These are phyloP conservation scores for Leuciscus idus DNA, from an alignment of 2,113 vertebrate genomes.

Conservation along the genomic window DNA sequence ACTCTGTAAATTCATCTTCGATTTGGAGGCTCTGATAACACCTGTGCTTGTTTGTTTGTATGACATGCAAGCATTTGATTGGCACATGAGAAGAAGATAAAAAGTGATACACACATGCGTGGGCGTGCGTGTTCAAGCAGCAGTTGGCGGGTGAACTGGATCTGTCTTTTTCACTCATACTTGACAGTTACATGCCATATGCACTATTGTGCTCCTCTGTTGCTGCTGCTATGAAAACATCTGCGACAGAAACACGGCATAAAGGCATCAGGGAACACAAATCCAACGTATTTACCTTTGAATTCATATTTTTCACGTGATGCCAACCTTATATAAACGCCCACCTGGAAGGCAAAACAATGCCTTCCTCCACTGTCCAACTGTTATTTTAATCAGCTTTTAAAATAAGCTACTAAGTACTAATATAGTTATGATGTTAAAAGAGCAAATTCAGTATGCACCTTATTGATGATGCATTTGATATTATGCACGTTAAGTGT, in stretches of 20 bases:
- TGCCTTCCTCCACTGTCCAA: not conserved
- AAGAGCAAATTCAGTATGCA: not conserved
- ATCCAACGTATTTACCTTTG: not conserved
- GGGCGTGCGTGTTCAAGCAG: conserved; percentile 11
- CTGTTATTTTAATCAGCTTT: not conserved
- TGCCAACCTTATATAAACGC: not conserved
- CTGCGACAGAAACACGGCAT: not conserved
- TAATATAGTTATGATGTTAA: not conserved
- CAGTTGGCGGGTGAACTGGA: not conserved
- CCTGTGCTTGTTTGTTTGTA: conserved; percentile 21
- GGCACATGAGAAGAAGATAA: not conserved
- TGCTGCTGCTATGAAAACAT: not conserved
- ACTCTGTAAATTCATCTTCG: conserved; percentile 33
- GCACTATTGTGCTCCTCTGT: not conserved
- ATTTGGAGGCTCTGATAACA: conserved; percentile 15
- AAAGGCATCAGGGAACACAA: not conserved
- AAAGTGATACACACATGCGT: not conserved
- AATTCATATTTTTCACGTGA: not conserved
- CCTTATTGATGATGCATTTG: not conserved
- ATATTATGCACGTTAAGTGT: not conserved
- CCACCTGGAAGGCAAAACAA: not conserved
- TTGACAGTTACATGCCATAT: conserved; percentile 24
- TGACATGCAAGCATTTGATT: conserved; percentile 19
- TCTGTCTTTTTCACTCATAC: conserved; percentile 11
- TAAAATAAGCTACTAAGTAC: not conserved